phyloP scores from a whole-genome alignment of 2,888 invertebrate genomes.

The Dendrolimus pini region DNA sequence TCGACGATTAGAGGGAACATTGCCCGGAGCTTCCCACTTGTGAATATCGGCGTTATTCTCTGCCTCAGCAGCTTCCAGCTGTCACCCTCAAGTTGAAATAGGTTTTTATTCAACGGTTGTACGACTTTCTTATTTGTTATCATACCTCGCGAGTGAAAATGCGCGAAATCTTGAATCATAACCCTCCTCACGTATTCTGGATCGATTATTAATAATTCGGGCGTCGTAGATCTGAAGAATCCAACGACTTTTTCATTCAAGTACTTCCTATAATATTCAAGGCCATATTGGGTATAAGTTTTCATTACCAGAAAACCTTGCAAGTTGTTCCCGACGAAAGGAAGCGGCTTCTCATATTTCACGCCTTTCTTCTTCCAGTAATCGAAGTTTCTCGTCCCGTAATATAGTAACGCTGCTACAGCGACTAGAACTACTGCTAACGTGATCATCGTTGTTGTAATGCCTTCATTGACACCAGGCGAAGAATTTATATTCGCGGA shows the following conservation, averaged over 20 bases:
- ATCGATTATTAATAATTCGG: conserved; percentile 19
- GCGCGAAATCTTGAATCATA: too few relatives aligned
- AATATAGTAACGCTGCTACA: too few relatives aligned
- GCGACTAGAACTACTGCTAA: too few relatives aligned
- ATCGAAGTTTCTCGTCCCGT: too few relatives aligned
- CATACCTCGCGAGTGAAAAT: conserved; percentile 16
- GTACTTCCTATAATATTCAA: conserved; percentile 18
- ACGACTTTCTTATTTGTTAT: conserved; percentile 12
- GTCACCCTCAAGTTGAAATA: conserved; percentile 33
- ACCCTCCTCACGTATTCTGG: neutral
- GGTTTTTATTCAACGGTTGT: conserved; percentile 25
- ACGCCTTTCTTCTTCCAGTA: too few relatives aligned
- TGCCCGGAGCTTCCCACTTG: conserved; percentile 24
- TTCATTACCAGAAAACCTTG: conserved; percentile 11
- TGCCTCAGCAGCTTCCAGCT: conserved; percentile 34
- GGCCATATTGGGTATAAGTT: conserved; percentile 18
- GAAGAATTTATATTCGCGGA: too few relatives aligned
- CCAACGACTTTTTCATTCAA: conserved; percentile 27
- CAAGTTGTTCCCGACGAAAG: conserved; percentile 18
- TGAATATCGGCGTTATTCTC: conserved; percentile 14
- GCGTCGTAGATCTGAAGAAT: conserved; percentile 17
- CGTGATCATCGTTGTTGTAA: too few relatives aligned
- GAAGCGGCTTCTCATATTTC: neutral
- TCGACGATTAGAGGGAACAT: conserved; percentile 24
- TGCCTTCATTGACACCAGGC: too few relatives aligned